These are phyloP conservation scores for Cerastis leucographa DNA, from an alignment of 2,888 invertebrate genomes.

Conservation along the genomic window DNA sequence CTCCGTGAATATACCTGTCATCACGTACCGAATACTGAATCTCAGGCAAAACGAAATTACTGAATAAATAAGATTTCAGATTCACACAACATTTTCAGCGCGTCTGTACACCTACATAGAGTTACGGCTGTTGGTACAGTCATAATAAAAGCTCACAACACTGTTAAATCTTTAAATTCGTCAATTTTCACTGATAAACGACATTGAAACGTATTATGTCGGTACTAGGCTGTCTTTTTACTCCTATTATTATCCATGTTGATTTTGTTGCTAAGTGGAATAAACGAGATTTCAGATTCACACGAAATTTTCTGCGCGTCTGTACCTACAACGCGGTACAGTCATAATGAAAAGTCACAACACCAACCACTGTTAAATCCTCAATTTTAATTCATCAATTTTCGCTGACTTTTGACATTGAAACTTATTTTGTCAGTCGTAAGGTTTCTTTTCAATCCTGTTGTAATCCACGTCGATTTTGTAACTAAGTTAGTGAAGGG, in stretches of 20 bases:
- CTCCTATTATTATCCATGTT: background rate
- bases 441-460: slow-evolving; percentile 67
- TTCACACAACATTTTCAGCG: slow-evolving; percentile 18
- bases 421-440: slow-evolving; percentile 57
- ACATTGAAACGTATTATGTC: background rate
- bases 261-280: background rate
- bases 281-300: background rate
- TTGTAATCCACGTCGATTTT: slow-evolving; percentile 60
- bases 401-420: slow-evolving; percentile 59
- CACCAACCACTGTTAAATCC: slow-evolving; percentile 72
- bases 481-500: slow-evolving; percentile 78
- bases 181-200: background rate
- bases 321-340: slow-evolving; percentile 34
- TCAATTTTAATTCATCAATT: slow-evolving; percentile 74
- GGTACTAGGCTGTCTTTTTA: background rate
- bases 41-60: slow-evolving; percentile 13
- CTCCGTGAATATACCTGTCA: slow-evolving; percentile 37
- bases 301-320: slow-evolving; percentile 8
- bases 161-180: background rate
- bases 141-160: background rate
- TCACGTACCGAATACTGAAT: slow-evolving; percentile 19
- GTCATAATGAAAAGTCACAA: slow-evolving; percentile 75
- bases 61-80: slow-evolving; percentile 28
- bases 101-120: slow-evolving; percentile 19
- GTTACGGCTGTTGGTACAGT: background rate